Evolutionary conservation across 2,888 invertebrate species (phyloP).

Genomic region (Eristalinus aeneus): DNA sequence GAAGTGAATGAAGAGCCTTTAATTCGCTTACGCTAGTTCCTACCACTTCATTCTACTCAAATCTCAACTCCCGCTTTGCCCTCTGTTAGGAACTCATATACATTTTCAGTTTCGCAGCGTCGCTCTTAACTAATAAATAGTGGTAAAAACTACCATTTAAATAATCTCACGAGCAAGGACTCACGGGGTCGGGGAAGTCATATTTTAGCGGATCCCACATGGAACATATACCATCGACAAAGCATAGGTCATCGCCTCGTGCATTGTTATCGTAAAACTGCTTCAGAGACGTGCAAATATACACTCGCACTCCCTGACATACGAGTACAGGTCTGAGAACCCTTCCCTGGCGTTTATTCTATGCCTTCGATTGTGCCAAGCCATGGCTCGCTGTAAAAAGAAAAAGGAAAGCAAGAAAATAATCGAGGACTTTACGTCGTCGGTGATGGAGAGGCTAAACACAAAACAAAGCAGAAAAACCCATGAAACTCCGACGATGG

Average conservation of each 20-base stretch:
- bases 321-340: neutral
- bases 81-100: too few species aligned
- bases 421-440: neutral
- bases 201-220: neutral
- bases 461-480: neutral
- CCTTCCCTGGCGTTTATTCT: neutral
- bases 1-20: too few species aligned
- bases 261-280: neutral
- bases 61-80: too few species aligned
- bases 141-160: neutral
- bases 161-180: neutral
- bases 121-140: too few species aligned
- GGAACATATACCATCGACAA: neutral
- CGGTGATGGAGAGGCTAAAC: neutral
- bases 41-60: too few species aligned
- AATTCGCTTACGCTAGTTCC: too few species aligned
- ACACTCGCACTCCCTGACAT: neutral
- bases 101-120: too few species aligned
- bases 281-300: neutral
- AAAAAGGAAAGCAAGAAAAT: neutral
- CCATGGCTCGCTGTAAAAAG: too few species aligned
- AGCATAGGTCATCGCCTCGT: neutral
- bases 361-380: neutral
- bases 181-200: too few species aligned
- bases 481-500: neutral